A percentile compares a stretch with the other conserved stretches of the same genome.
Evolutionary conservation across 2,113 vertebrate genomes (phyloP).

Genomic region (Lepisosteus oculatus): DNA sequence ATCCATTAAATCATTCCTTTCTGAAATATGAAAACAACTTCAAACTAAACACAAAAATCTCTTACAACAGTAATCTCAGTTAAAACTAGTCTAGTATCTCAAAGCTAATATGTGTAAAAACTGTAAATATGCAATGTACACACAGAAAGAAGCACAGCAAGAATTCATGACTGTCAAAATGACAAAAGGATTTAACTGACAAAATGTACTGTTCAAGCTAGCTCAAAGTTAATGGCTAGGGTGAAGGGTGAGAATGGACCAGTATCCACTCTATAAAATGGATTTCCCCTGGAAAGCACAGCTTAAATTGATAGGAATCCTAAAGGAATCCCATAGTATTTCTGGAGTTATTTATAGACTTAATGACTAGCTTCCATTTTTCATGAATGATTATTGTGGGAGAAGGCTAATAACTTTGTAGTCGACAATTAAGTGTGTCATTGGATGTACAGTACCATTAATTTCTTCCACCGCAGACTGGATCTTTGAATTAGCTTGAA

Average conservation of each 20-base stretch:
- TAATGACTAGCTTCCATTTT: slow-evolving; percentile 26
- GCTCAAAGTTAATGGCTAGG: neutral
- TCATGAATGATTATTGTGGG: slow-evolving; percentile 13
- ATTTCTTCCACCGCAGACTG: too few relatives aligned
- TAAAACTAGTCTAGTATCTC: too few relatives aligned
- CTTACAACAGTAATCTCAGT: too few relatives aligned
- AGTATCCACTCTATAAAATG: slow-evolving; percentile 19
- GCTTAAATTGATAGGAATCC: slow-evolving; percentile 29
- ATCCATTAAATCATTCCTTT: too few relatives aligned
- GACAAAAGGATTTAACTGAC: neutral
- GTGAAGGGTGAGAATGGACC: slow-evolving; percentile 4
- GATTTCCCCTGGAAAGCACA: neutral
- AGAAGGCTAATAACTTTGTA: slow-evolving; percentile 23
- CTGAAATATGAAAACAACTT: too few relatives aligned
- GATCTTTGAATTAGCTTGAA: too few relatives aligned
- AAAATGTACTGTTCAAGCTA: neutral
- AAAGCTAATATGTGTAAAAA: too few relatives aligned
- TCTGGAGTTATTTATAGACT: slow-evolving; percentile 20
- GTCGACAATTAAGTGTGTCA: slow-evolving; percentile 23
- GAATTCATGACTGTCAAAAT: neutral
- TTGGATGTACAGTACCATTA: slow-evolving; percentile 11
- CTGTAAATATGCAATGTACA: neutral
- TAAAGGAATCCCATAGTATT: slow-evolving; percentile 21
- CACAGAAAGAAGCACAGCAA: neutral
- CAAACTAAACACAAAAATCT: too few relatives aligned